Conservation (phyloP, 2,113 vertebrate species). For the Hydrochoerus hydrochaeris region DNA sequence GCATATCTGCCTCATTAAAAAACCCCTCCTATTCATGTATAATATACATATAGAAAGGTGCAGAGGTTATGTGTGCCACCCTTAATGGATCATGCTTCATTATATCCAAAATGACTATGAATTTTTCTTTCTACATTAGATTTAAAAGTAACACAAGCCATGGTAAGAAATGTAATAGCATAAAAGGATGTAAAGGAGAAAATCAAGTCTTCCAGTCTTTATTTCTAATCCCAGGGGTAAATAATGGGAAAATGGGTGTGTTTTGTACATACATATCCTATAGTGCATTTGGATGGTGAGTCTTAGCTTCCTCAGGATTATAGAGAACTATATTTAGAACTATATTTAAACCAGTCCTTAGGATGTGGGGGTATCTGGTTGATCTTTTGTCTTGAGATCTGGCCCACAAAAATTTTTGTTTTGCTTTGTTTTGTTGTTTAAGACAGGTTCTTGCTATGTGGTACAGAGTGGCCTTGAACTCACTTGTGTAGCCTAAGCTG, state of each 20-base stretch:
- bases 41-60: not conserved
- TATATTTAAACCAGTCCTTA: no score
- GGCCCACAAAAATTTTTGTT: not conserved
- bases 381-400: no score
- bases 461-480: not conserved
- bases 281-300: no score
- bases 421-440: not conserved
- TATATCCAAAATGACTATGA: not conserved
- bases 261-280: not conserved
- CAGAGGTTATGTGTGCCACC: not conserved
- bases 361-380: no score
- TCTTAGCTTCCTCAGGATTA: no score
- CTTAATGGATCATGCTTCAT: not conserved
- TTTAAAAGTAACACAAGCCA: not conserved
- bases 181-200: not conserved
- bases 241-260: no score
- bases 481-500: not conserved
- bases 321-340: no score
- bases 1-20: not conserved
- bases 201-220: not conserved
- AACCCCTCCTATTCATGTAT: not conserved
- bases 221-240: not conserved
- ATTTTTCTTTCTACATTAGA: not conserved
- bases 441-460: not conserved
- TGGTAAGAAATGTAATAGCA: not conserved